phyloP scores from a whole-genome alignment of 2,113 vertebrate genomes.

The Himantopus leucocephalus region DNA sequence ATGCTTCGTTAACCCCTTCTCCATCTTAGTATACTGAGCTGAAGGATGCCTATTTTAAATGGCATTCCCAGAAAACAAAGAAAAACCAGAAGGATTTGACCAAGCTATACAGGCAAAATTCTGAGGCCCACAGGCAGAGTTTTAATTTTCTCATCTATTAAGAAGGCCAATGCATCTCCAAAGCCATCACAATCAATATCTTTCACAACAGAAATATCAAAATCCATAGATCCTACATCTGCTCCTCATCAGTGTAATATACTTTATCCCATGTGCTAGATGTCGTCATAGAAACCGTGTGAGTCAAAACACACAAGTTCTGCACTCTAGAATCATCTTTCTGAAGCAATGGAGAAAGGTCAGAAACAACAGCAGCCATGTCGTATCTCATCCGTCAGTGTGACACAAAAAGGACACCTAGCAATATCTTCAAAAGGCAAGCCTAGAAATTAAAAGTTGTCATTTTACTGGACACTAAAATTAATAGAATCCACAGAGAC shows the following conservation, averaged over 20 bases:
- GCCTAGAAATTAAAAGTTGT: background rate
- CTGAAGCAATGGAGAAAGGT: background rate
- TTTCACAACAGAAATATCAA: background rate
- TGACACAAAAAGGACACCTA: background rate
- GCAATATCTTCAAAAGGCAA: background rate
- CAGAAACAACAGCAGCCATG: background rate
- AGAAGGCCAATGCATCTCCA: background rate
- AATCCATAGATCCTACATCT: background rate
- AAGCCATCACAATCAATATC: background rate
- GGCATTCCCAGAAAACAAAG: background rate
- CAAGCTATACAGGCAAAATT: background rate
- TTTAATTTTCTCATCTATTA: background rate
- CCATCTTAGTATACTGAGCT: background rate
- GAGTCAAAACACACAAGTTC: background rate
- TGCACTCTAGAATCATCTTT: background rate
- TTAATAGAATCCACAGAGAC: background rate
- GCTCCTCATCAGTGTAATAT: background rate
- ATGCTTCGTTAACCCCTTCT: background rate
- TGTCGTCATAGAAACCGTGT: rapidly evolving
- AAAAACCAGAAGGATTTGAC: background rate
- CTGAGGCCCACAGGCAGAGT: background rate
- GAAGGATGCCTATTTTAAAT: background rate
- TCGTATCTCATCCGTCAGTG: background rate
- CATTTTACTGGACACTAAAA: background rate
- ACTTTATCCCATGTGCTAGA: background rate